Evolutionary conservation across 2,888 invertebrate genomes (phyloP), one percentile per base, ranked within the genome.

Genomic region (Andrena haemorrhoa): DNA sequence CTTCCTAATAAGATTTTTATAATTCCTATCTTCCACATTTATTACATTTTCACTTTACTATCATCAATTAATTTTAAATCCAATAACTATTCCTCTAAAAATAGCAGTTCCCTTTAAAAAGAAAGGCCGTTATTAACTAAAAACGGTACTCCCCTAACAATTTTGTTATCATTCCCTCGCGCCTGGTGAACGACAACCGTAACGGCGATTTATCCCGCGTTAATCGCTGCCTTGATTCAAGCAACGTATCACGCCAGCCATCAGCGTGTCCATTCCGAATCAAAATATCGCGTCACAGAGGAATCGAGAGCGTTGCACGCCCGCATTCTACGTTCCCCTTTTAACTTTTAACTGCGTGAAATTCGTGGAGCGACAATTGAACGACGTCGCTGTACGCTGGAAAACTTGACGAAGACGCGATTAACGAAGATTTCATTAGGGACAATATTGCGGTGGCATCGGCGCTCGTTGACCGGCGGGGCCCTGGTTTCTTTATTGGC

Each of bases 401-500:
- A 85, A 86, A 88, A 85, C 70, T 86, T 82, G 80, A 70, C 80
- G 74, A 74, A 83, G 85, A 79, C 80, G 85, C 90, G 91, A 92
- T 92, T 92, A 91, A 92, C 90, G 88, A 91, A 92, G 93, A 93
- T 93, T 93, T 93, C 90, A 93, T 92, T 92, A 92, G 89, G 90
- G 89, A 90, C 92, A 90, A 91, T 92, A 88, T 88, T 87, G 89
- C 87, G 87, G 88, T 89, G 88, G 90, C 92, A 89, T 90, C 87
- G 90, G 72, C 86, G 86, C 88, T 88, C 82, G 85, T 85, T 87
- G 86, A 84, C 84, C 88, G 87, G 60, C 88, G 86, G 86, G 41
- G 87, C 84, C 85, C 86, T 75, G 83, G 88, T 87, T 86, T 88
- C 88, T 90, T 89, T 90, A 90, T 91, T 89, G 88, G 88, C 79